Percentiles rank a stretch among this genome's conserved stretches.
Conservation (phyloP, 2,113 vertebrate species). For the Nothoprocta perdicaria region DNA sequence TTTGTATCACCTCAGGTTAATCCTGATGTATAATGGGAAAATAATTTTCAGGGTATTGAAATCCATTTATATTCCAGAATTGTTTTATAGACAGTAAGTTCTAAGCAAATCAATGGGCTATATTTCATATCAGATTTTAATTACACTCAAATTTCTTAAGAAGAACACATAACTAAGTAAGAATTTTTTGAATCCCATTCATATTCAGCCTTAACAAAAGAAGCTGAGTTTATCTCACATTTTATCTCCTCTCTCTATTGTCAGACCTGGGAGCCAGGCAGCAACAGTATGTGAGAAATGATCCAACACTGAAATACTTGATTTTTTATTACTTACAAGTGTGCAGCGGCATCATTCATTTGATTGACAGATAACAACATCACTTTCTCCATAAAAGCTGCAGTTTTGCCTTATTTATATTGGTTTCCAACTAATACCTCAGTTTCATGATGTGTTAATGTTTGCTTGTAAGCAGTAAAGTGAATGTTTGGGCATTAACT, state of each 20-base stretch:
- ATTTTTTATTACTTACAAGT: background rate
- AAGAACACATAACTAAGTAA: background rate
- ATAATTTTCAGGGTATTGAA: background rate
- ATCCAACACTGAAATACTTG: background rate
- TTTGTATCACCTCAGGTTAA: background rate
- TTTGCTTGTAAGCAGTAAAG: constrained; percentile 44
- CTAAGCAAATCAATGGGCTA: background rate
- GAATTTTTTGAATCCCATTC: accelerated
- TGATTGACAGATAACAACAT: constrained; percentile 38
- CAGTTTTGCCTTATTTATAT: constrained; percentile 49
- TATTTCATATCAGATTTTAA: constrained; percentile 19
- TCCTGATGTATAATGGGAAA: background rate
- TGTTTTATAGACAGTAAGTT: background rate
- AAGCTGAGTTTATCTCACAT: background rate
- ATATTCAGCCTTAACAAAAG: background rate
- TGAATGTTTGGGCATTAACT: background rate
- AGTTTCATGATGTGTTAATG: constrained; percentile 29
- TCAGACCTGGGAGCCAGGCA: background rate
- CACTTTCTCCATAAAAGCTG: constrained; percentile 36
- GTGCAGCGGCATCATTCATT: background rate
- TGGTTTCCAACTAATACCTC: constrained; percentile 29
- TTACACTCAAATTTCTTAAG: background rate
- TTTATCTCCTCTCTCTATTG: background rate
- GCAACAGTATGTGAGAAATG: constrained; percentile 1
- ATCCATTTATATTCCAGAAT: background rate